Percentiles rank a stretch among this genome's conserved stretches.
Conservation (phyloP, 2,888 invertebrate species). For the Aproaerema taeniolella region DNA sequence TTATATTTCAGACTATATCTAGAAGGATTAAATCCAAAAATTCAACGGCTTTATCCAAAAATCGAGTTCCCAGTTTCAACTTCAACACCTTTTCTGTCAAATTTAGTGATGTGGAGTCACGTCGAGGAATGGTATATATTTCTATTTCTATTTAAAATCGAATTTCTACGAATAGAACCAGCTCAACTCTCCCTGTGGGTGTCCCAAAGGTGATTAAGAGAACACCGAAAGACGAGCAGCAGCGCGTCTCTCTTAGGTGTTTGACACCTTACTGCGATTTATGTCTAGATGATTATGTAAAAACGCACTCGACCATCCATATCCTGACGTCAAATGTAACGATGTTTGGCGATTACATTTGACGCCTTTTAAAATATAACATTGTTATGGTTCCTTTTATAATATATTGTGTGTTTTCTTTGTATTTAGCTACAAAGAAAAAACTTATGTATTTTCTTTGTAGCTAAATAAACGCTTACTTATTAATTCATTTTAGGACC, state of each 20-base stretch:
- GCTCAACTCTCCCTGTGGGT: neutral
- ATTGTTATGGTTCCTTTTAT: too few species aligned
- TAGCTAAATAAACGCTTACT: too few species aligned
- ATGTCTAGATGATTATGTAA: neutral
- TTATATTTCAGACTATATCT: slow-evolving; percentile 80
- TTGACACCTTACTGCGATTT: too few species aligned
- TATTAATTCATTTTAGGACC: too few species aligned
- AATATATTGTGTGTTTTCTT: neutral
- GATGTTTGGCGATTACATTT: too few species aligned
- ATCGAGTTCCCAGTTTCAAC: slow-evolving; percentile 89
- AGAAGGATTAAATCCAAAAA: slow-evolving; percentile 82
- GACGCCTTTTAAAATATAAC: too few species aligned
- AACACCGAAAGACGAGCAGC: too few species aligned
- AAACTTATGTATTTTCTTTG: neutral
- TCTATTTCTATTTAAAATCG: neutral
- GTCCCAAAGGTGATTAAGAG: neutral
- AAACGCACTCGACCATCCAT: neutral
- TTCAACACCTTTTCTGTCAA: slow-evolving; percentile 89
- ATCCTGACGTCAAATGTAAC: too few species aligned
- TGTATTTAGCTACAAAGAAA: neutral
- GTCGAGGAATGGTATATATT: slow-evolving; percentile 75
- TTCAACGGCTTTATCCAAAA: slow-evolving; percentile 84
- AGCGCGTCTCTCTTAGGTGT: too few species aligned
- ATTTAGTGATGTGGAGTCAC: slow-evolving; percentile 90
- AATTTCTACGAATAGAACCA: too few species aligned